phyloP scores from a whole-genome alignment of 2,888 invertebrate species.

The Drosophila engyochracea region DNA sequence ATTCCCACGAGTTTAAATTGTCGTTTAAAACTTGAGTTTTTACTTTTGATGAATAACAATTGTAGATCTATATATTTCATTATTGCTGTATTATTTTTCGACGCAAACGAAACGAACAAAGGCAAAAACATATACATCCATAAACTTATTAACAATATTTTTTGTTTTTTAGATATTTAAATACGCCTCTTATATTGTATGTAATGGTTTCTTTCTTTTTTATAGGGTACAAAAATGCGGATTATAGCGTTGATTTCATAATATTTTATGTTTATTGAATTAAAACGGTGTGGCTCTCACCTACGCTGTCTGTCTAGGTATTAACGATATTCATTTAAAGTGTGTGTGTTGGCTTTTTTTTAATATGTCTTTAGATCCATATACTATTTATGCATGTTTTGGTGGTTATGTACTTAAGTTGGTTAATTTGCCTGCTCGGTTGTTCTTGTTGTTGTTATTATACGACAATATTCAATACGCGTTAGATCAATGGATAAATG shows the following conservation, averaged over 20 bases:
- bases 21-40: slow-evolving; percentile 8
- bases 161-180: slow-evolving; percentile 1
- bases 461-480: slow-evolving; percentile 52
- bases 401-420: slow-evolving; percentile 56
- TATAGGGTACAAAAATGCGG: slow-evolving; percentile 46
- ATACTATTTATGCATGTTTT: slow-evolving; percentile 8
- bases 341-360: slow-evolving; percentile 30
- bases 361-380: slow-evolving; percentile 28
- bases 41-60: slow-evolving; percentile 23
- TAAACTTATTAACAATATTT: slow-evolving; percentile 19
- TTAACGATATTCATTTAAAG: slow-evolving; percentile 59
- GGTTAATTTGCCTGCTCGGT: slow-evolving; percentile 42
- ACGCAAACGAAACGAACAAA: slow-evolving; percentile 24
- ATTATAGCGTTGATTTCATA: slow-evolving; percentile 41
- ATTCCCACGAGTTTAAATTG: not conserved
- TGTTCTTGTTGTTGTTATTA: slow-evolving; percentile 16
- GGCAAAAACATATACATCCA: slow-evolving; percentile 10
- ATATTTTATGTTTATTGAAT: slow-evolving; percentile 46
- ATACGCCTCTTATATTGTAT: slow-evolving; percentile 21
- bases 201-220: slow-evolving; percentile 9
- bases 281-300: slow-evolving; percentile 58
- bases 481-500: slow-evolving; percentile 56
- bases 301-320: slow-evolving; percentile 54
- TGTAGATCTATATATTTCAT: slow-evolving; percentile 8
- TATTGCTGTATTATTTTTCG: slow-evolving; percentile 15